phyloP scores from a whole-genome alignment of 2,113 vertebrate species.

The Tapirus terrestris region DNA sequence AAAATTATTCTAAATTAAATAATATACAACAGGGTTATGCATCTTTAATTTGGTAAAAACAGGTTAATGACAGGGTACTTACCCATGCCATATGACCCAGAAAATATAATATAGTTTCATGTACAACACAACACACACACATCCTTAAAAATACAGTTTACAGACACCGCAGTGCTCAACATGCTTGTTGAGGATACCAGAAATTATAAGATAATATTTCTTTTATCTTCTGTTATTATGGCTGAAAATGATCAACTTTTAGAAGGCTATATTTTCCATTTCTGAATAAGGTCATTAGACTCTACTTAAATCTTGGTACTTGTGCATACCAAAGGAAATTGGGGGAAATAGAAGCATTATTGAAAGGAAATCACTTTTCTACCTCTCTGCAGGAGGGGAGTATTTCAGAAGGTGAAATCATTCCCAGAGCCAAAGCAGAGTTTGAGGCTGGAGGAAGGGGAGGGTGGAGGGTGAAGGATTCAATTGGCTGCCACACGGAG shows the following conservation, averaged over 20 bases:
- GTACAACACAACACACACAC: not conserved
- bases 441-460: not conserved
- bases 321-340: not conserved
- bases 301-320: not conserved
- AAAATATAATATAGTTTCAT: not conserved
- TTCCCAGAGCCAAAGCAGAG: not conserved
- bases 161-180: not conserved
- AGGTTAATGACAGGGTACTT: no score
- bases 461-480: not conserved
- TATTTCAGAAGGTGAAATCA: conserved; percentile 54
- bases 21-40: not conserved
- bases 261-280: not conserved
- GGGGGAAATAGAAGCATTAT: not conserved
- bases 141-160: not conserved
- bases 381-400: conserved; percentile 45
- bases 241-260: not conserved
- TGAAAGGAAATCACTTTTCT: not conserved
- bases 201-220: not conserved
- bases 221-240: not conserved
- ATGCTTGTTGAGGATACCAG: not conserved
- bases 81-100: not conserved
- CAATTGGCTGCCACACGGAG: not conserved
- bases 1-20: not conserved
- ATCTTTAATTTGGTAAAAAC: not conserved
- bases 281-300: not conserved